Evolutionary conservation across 2,888 invertebrate species (phyloP).

Genomic region (Drosophila longiperda): DNA sequence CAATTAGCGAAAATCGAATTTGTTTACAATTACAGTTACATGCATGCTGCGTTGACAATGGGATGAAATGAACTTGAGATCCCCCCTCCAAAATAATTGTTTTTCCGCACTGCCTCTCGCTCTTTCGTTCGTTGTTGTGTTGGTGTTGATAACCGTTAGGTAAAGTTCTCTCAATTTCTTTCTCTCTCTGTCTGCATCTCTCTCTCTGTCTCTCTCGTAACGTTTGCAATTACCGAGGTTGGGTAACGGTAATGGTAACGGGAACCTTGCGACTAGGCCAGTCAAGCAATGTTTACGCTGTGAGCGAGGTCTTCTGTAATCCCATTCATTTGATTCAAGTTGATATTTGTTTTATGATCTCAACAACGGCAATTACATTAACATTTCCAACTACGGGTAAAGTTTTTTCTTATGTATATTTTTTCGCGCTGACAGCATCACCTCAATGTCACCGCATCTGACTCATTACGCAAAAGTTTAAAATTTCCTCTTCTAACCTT

Average conservation of each 20-base stretch:
- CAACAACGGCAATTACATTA: conserved; percentile 25
- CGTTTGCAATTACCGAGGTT: conserved; percentile 66
- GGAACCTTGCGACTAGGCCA: conserved; percentile 59
- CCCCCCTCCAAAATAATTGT: background rate
- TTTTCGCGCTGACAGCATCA: conserved; percentile 9
- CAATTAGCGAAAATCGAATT: conserved; percentile 77
- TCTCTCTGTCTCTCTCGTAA: background rate
- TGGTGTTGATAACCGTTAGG: conserved; percentile 50
- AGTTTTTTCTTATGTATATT: background rate
- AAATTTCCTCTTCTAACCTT: conserved; percentile 47
- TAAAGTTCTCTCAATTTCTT: conserved; percentile 9
- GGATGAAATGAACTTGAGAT: conserved; percentile 63
- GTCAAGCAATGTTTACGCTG: conserved; percentile 39
- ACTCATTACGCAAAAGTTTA: conserved; percentile 61
- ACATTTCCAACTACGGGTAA: conserved; percentile 4
- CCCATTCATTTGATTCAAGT: conserved; percentile 24
- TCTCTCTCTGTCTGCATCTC: background rate
- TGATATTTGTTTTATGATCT: conserved; percentile 35
- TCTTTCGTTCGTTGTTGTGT: background rate
- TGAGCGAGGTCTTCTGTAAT: conserved; percentile 59
- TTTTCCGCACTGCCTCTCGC: conserved; percentile 8
- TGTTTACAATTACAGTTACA: conserved; percentile 64
- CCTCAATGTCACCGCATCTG: conserved; percentile 42
- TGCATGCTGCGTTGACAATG: conserved; percentile 29
- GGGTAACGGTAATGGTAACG: conserved; percentile 51